phyloP scores from a whole-genome alignment of 2,888 invertebrate species.

The Eumacrocentrus americanus region DNA sequence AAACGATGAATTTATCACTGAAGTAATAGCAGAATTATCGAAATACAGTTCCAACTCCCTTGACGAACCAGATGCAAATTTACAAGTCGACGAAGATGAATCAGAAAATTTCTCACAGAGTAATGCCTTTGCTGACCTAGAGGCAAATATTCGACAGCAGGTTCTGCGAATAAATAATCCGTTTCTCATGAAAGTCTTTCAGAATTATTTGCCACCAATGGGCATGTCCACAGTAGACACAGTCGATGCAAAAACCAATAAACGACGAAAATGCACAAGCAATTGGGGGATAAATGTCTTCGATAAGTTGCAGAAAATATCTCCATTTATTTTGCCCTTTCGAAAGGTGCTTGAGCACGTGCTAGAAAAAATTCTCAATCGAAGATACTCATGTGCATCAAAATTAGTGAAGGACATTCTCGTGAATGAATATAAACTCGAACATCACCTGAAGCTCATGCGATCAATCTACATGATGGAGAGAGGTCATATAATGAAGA shows the following conservation, averaged over 20 bases:
- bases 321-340: constrained; percentile 57
- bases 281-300: constrained; percentile 35
- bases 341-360: constrained; percentile 60
- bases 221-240: constrained; percentile 37
- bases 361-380: constrained; percentile 59
- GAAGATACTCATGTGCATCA: constrained; percentile 60
- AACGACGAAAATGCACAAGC: neutral
- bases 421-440: constrained; percentile 61
- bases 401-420: constrained; percentile 63
- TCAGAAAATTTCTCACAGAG: neutral
- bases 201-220: constrained; percentile 55
- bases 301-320: constrained; percentile 45
- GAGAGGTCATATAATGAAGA: constrained; percentile 64
- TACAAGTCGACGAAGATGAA: constrained; percentile 8
- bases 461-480: constrained; percentile 65
- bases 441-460: constrained; percentile 62
- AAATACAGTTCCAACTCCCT: constrained; percentile 40
- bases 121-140: constrained; percentile 37
- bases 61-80: constrained; percentile 35
- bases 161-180: constrained; percentile 51
- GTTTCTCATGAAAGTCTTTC: constrained; percentile 63
- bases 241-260: constrained; percentile 33
- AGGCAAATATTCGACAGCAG: constrained; percentile 49
- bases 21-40: constrained; percentile 47
- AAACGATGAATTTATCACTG: constrained; percentile 47